A percentile compares a stretch with the other conserved stretches of the same genome.
Conservation (phyloP, 2,113 vertebrate genomes). For the Psammodynastes pulverulentus region DNA sequence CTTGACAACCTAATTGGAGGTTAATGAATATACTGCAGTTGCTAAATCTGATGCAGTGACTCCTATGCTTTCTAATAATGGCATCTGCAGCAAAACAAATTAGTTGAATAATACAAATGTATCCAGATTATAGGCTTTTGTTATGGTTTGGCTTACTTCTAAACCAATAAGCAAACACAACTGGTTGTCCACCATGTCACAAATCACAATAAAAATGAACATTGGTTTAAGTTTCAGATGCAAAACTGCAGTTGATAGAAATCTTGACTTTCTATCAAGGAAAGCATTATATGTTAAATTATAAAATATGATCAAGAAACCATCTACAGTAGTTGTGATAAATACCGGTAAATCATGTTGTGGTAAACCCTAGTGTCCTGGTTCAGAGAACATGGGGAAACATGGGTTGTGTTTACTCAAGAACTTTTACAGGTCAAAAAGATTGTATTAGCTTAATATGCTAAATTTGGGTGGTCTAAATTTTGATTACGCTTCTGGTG, state of each 20-base stretch:
- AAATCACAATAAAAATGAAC: background rate
- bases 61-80: slow-evolving; percentile 7
- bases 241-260: background rate
- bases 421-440: background rate
- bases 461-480: background rate
- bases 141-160: background rate
- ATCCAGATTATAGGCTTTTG: background rate
- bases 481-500: background rate
- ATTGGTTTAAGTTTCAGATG: background rate
- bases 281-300: background rate
- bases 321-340: background rate
- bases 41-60: background rate
- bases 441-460: background rate
- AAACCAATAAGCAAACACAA: background rate
- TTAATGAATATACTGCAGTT: background rate
- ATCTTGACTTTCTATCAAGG: background rate
- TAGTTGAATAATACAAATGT: slow-evolving; percentile 25
- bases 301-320: background rate
- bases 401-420: background rate
- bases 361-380: background rate
- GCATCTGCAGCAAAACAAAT: slow-evolving; percentile 28
- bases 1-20: background rate
- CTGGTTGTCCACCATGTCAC: background rate
- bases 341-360: background rate
- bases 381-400: background rate